Conservation (phyloP, 2,113 vertebrate genomes). For the Dendropsophus ebraccatus region DNA sequence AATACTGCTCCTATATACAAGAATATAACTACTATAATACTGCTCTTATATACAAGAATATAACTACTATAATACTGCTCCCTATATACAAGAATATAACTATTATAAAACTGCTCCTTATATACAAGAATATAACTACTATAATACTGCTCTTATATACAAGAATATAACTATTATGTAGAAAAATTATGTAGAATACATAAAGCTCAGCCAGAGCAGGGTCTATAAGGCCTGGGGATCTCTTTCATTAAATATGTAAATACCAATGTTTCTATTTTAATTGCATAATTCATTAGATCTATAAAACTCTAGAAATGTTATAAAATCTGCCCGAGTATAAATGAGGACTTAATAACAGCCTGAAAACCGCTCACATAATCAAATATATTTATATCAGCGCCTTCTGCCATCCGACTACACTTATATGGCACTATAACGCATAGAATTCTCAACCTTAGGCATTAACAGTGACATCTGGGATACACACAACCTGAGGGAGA, state of each 20-base stretch:
- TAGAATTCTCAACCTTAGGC: background rate
- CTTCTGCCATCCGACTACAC: background rate
- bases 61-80: no score
- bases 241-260: background rate
- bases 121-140: no score
- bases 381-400: constrained; percentile 8
- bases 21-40: no score
- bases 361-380: background rate
- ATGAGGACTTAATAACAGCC: background rate
- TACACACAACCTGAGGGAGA: background rate
- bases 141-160: no score
- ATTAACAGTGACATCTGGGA: constrained; percentile 24
- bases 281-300: background rate
- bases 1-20: no score
- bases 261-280: background rate
- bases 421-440: background rate
- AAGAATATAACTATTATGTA: no score
- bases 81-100: no score
- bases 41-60: no score
- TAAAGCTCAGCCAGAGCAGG: background rate
- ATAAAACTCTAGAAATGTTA: background rate
- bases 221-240: background rate
- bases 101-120: no score
- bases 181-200: no score
- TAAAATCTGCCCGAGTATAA: background rate